Conservation (phyloP, 2,797 vertebrate species). For the Heterohyrax brucei region DNA sequence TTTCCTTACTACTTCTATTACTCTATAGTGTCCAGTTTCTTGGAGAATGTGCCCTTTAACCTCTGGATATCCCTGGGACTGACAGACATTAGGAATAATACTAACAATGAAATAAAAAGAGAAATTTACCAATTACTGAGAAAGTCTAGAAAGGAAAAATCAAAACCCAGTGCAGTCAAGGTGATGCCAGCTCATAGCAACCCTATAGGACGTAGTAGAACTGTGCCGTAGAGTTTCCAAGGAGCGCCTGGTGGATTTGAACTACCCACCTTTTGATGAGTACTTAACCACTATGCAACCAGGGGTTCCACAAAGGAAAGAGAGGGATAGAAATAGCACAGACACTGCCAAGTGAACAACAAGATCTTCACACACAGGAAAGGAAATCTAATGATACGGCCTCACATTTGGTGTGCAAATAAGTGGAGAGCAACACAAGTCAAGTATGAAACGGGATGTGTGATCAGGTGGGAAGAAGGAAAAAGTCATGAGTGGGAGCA, state of each 20-base stretch:
- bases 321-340: not conserved
- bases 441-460: not conserved
- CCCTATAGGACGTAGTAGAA: too few species aligned
- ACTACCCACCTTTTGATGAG: too few species aligned
- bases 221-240: too few species aligned
- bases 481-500: too few species aligned
- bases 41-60: not conserved
- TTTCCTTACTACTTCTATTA: not conserved
- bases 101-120: not conserved
- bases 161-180: too few species aligned
- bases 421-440: not conserved
- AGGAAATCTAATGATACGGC: not conserved
- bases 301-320: too few species aligned
- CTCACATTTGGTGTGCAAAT: not conserved
- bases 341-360: not conserved
- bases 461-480: not conserved
- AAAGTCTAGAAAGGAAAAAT: not conserved
- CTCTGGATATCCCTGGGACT: not conserved
- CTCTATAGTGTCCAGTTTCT: not conserved
- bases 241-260: too few species aligned
- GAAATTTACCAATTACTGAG: not conserved
- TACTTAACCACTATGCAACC: too few species aligned
- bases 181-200: too few species aligned
- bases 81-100: not conserved
- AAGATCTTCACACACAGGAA: not conserved